phyloP scores from a whole-genome alignment of 1,140 invertebrate species.

The Ectropis grisescens region DNA sequence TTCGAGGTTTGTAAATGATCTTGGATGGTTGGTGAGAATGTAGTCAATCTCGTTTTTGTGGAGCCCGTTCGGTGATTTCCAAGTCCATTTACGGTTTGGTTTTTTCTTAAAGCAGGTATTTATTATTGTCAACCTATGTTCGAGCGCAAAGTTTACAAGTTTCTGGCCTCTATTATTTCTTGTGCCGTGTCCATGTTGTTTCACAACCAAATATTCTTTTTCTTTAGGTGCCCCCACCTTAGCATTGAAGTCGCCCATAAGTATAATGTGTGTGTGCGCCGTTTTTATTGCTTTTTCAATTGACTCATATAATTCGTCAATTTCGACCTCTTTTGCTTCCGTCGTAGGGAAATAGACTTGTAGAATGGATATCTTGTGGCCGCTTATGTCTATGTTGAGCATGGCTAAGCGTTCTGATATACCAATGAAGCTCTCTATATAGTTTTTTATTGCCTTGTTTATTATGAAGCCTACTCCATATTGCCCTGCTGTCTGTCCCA shows the following conservation, averaged over 20 bases:
- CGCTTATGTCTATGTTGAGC: background rate
- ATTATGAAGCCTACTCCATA: background rate
- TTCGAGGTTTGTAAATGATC: background rate
- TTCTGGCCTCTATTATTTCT: slow-evolving; percentile 1
- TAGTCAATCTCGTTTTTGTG: slow-evolving; percentile 1
- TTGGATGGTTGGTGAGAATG: background rate
- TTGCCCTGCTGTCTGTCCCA: background rate
- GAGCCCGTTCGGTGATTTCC: background rate
- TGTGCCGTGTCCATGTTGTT: background rate
- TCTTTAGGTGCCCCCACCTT: background rate
- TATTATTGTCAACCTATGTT: background rate
- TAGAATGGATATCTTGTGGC: background rate
- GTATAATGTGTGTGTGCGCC: background rate
- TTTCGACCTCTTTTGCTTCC: background rate
- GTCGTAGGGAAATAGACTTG: background rate
- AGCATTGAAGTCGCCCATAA: background rate
- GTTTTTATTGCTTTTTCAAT: background rate
- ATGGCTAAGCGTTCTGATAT: background rate
- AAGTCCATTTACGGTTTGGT: background rate
- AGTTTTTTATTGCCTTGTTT: background rate
- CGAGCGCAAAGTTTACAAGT: slow-evolving; percentile 1
- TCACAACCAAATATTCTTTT: background rate
- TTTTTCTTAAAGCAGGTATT: slow-evolving; percentile 1
- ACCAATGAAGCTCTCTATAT: slow-evolving; percentile 1
- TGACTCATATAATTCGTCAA: background rate